phyloP scores from a whole-genome alignment of 2,888 invertebrate genomes.

The Stenchaetothrips biformis region DNA sequence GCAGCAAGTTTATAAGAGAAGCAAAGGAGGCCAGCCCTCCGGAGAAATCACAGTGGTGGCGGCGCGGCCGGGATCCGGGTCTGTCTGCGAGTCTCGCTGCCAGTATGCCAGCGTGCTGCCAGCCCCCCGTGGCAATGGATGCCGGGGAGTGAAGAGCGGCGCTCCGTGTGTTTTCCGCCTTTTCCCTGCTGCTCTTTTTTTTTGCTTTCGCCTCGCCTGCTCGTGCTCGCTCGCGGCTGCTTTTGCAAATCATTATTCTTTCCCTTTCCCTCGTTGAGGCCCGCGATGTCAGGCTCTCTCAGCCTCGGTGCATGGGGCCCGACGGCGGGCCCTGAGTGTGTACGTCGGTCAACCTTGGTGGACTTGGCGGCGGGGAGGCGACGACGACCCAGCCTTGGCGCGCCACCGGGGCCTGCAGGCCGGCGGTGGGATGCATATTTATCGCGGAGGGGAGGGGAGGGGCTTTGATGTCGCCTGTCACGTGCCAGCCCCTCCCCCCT shows the following conservation, averaged over 20 bases:
- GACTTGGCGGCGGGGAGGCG: not conserved
- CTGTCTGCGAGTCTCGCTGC: constrained; percentile 27
- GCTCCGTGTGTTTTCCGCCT: constrained; percentile 29
- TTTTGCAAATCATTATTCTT: too few species aligned
- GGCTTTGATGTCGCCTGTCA: not conserved
- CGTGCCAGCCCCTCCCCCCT: not conserved
- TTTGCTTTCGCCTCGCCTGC: constrained; percentile 31
- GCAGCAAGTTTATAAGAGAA: not conserved
- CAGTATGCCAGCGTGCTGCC: not conserved
- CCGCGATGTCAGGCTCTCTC: too few species aligned
- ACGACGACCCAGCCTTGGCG: not conserved
- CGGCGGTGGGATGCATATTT: not conserved
- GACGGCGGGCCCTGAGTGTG: too few species aligned
- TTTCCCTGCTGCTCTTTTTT: constrained; percentile 28
- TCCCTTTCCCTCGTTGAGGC: too few species aligned
- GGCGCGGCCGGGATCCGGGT: constrained; percentile 7
- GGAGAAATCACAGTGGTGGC: not conserved
- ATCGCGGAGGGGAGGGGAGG: not conserved
- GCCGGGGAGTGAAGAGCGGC: not conserved
- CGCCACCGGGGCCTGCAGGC: not conserved
- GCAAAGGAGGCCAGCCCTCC: not conserved
- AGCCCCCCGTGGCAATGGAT: not conserved
- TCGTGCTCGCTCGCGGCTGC: not conserved
- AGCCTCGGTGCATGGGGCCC: too few species aligned
- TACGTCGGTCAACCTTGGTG: not conserved